Conservation (phyloP, 2,888 invertebrate genomes). For the Euphydryas editha region DNA sequence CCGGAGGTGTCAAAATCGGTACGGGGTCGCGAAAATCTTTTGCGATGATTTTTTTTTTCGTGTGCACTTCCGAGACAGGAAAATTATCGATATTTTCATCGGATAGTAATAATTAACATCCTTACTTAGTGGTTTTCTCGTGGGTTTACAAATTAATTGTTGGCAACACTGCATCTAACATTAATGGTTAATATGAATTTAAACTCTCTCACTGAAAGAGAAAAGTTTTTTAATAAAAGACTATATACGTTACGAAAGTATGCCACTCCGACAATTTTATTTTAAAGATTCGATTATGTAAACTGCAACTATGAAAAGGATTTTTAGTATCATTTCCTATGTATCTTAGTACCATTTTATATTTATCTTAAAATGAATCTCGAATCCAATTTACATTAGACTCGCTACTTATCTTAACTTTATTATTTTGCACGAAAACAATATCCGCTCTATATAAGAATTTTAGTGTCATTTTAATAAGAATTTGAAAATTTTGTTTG, state of each 20-base stretch:
- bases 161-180: no score
- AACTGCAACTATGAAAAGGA: slow-evolving; percentile 34
- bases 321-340: slow-evolving; percentile 32
- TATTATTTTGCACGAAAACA: neutral
- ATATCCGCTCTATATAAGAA: neutral
- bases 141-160: no score
- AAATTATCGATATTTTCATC: no score
- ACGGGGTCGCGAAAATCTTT: no score
- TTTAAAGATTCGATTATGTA: slow-evolving; percentile 36
- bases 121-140: no score
- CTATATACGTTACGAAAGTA: neutral
- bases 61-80: no score
- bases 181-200: no score
- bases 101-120: no score
- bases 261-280: slow-evolving; percentile 19
- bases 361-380: slow-evolving; percentile 34
- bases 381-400: slow-evolving; percentile 36
- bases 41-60: no score
- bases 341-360: slow-evolving; percentile 33
- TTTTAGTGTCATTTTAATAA: neutral
- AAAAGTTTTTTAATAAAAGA: slow-evolving; percentile 1
- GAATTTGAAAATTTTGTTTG: neutral
- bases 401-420: slow-evolving; percentile 20
- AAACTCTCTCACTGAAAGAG: neutral
- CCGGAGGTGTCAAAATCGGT: no score